Base-by-base conservation (phyloP, 2,113 vertebrate genomes). In the Zosterops lateralis region DNA sequence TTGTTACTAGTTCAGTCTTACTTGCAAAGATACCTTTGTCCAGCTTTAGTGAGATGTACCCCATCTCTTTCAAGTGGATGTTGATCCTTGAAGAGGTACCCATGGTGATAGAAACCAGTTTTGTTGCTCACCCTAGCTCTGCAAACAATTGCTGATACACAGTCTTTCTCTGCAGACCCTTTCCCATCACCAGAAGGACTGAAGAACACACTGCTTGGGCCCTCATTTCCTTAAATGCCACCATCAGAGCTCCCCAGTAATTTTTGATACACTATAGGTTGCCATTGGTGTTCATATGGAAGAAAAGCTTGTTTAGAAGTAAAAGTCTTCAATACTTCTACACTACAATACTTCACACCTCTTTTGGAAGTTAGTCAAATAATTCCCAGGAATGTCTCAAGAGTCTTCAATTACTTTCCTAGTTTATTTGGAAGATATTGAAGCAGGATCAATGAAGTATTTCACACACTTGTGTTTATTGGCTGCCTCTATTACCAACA, bases 21-120 rank as follows among this genome's bases (percentile, higher is more conserved):
- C 14, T 54, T 16, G 18, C 7, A 79, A 74, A 71, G 10, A 53
- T 10, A 67, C 8, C 2, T 72, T 62, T 0, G 0, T 17, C 7
- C 21, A 74, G 31, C 9, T 50, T 50, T 71, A 29, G 8, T 34
- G 50, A 70, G 3, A 18, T 38, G 12, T 10, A 38, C 50, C 8
- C 5, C 15, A 51, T 26, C 13, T 73, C 25, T 65, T 29, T 8
- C 19, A 77, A 56, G 20, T 7, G 6, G 13, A 38, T 67, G 3
- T 19, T 45, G 15, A 51, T 26, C 9, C 10, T 66, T 51, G 36
- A 73, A 56, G 11, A 56, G 14, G 3, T 5, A 73, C 8, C 12
- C 3, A 5, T 42, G 26, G 8, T 32, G 26, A 21, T 5, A 48
- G 40, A 90, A 72, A 61, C 11, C 5, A 64, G 26, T 12, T 1